A percentile compares a stretch with the other conserved stretches of the same genome.
These are phyloP conservation scores for Dascyllus trimaculatus DNA, from an alignment of 2,113 vertebrate species.

Conservation along the genomic window DNA sequence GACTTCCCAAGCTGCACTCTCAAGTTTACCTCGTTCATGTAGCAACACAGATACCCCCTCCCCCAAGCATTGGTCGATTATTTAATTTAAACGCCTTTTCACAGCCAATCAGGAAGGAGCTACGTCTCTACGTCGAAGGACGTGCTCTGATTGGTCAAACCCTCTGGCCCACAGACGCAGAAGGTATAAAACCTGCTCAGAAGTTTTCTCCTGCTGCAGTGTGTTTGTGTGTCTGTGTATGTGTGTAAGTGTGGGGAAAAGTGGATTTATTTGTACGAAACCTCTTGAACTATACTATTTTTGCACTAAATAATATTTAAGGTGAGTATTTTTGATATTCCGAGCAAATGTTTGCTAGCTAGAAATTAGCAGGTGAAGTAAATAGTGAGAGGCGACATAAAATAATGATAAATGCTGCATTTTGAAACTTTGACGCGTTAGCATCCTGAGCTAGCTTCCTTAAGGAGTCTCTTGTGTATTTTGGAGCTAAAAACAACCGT, in stretches of 20 bases:
- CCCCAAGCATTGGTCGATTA: conserved; percentile 59
- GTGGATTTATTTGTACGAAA: conserved; percentile 49
- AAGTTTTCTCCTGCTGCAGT: not conserved
- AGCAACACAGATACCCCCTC: conserved; percentile 63
- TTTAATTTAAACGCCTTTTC: not conserved
- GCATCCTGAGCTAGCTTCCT: not conserved
- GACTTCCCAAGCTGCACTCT: not conserved
- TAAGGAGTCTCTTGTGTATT: not conserved
- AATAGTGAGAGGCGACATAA: too few species aligned
- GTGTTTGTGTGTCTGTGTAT: conserved; percentile 24
- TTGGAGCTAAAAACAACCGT: not conserved
- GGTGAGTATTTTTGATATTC: conserved; percentile 41
- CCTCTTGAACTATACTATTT: conserved; percentile 47
- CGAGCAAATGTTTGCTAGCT: not conserved
- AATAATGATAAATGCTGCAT: not conserved
- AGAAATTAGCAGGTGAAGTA: not conserved
- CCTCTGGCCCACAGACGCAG: conserved; percentile 61
- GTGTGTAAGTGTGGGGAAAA: not conserved
- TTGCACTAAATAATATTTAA: conserved; percentile 64
- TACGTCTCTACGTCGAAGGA: not conserved
- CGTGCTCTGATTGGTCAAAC: conserved; percentile 76
- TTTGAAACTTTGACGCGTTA: not conserved
- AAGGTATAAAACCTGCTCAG: conserved; percentile 73
- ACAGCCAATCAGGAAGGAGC: conserved; percentile 66
- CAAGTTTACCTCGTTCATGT: not conserved